Conservation (phyloP, 2,797 vertebrate species). For the Gymnoscopelus braueri region DNA sequence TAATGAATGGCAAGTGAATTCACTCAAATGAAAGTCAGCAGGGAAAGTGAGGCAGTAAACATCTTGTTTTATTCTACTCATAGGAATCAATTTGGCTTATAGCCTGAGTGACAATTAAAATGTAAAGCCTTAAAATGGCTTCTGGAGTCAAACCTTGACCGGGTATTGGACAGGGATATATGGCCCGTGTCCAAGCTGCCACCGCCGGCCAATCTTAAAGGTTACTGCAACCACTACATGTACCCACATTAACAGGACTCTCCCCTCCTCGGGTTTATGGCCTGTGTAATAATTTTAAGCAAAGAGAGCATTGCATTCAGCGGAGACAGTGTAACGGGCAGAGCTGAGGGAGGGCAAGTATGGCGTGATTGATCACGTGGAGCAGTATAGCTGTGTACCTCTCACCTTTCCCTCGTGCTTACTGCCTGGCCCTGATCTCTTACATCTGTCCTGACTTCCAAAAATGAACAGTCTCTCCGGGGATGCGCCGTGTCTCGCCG, state of each 20-base stretch:
- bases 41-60: constrained; percentile 36
- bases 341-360: constrained; percentile 80
- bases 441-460: constrained; percentile 77
- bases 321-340: constrained; percentile 76
- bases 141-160: constrained; percentile 62
- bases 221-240: constrained; percentile 79
- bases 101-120: constrained; percentile 71
- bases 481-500: constrained; percentile 16
- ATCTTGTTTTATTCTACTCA: constrained; percentile 42
- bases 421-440: constrained; percentile 74
- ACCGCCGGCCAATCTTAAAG: constrained; percentile 76
- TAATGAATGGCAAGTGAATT: background rate
- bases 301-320: constrained; percentile 79
- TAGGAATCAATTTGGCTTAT: constrained; percentile 62
- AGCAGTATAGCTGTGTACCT: constrained; percentile 77
- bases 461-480: constrained; percentile 60
- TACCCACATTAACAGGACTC: constrained; percentile 80
- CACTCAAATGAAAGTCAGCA: constrained; percentile 19
- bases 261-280: constrained; percentile 81
- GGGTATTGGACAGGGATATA: constrained; percentile 72
- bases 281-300: constrained; percentile 83
- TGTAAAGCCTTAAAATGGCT: constrained; percentile 65
- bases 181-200: constrained; percentile 72
- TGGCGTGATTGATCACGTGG: constrained; percentile 80
- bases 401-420: constrained; percentile 67